Base-by-base conservation (phyloP, 2,113 vertebrate genomes). In the Callipepla squamata region DNA sequence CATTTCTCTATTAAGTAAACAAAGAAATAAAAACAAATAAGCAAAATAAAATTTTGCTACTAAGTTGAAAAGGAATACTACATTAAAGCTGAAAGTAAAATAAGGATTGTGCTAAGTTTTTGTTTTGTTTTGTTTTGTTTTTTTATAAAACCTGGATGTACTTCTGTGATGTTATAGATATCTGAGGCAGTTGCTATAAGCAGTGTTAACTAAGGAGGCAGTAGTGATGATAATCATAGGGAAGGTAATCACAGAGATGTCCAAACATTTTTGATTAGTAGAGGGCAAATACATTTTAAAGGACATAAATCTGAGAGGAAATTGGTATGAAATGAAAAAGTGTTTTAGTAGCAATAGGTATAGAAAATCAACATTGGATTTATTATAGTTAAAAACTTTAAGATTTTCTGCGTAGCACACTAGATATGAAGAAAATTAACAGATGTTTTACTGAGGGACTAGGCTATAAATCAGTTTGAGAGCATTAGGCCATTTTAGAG, bases 301-400 rank as follows among this genome's bases (percentile, higher is more conserved):
- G 47, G 38, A 47, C 19, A 51, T 90, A 88, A 94, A 96, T 96
- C 85, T 57, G 38, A 82, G 57, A 66, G 42, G 44, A 90, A 85
- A 62, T 82, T 80, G 62, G 47, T 85, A 59, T 63, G 80, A 70
- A 83, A 85, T 80, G 61, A 79, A 59, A 78, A 95, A 74, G 25
- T 78, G 76, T 61, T 66, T 55, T 9, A 50, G 44, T 38, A 90
- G 76, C 57, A 90, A 67, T 80, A 78, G 66, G 13, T 75, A 85
- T 90, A 85, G 92, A 94, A 80, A 90, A 96, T 88, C 76, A 70
- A 67, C 82, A 85, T 51, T 80, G 93, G 88, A 80, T 95, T 94
- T 92, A 93, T 90, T 85, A 11, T 63, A 83, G 92, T 89, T 89
- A 85, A 90, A 94, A 90, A 40, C 76, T 87, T 72, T 13, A 45